A percentile compares a stretch with the other conserved stretches of the same genome.
Conservation (phyloP, 2,113 vertebrate species). For the Aspidoscelis tigris region DNA sequence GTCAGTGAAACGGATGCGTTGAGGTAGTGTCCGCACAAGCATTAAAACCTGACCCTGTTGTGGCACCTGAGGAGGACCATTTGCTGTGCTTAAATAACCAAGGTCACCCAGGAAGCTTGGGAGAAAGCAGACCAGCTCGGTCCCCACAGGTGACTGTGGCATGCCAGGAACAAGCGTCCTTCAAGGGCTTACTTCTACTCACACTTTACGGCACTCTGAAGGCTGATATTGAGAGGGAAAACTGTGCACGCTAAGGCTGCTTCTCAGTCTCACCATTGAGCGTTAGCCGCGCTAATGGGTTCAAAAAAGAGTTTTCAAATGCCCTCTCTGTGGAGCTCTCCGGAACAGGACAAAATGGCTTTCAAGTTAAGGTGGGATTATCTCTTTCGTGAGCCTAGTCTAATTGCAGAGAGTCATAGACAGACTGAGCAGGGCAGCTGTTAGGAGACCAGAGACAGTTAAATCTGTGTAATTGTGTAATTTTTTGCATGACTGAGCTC, state of each 20-base stretch:
- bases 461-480: constrained; percentile 73
- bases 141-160: no score
- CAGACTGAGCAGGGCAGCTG: constrained; percentile 58
- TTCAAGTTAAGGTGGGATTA: constrained; percentile 27
- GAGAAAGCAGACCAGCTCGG: no score
- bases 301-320: neutral
- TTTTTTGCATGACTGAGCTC: constrained; percentile 76
- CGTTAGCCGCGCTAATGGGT: neutral
- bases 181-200: no score
- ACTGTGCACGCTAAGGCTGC: neutral
- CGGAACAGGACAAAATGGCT: rapidly evolving
- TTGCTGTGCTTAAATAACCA: no score
- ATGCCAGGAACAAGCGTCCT: no score
- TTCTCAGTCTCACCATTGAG: neutral
- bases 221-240: neutral
- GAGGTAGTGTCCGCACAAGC: no score
- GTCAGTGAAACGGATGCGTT: no score
- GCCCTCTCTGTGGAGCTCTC: neutral
- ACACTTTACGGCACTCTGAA: no score
- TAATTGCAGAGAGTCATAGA: constrained; percentile 63
- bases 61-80: no score
- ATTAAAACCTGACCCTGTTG: no score
- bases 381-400: constrained; percentile 20
- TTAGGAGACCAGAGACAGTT: constrained; percentile 52
- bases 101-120: no score